Evolutionary conservation across 1,140 invertebrate genomes (phyloP).

Genomic region (Drosophila miranda): DNA sequence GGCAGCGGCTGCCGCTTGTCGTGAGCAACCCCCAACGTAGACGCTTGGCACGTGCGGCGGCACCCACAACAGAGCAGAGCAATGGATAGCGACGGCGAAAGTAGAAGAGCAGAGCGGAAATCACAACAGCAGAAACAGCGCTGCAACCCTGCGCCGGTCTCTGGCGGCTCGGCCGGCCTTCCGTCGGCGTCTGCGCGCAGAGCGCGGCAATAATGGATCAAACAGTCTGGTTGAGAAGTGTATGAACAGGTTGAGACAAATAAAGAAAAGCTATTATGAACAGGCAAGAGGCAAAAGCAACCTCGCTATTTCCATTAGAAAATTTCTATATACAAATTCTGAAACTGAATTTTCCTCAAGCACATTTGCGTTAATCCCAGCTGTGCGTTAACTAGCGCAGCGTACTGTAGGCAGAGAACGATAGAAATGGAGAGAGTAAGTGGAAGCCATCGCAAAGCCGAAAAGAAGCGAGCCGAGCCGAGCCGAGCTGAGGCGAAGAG

Average conservation of each 20-base stretch:
- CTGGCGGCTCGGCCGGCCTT: slow-evolving; percentile 52
- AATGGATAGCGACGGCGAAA: no score
- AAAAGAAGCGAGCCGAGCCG: no score
- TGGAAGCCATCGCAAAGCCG: not conserved
- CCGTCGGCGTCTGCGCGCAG: slow-evolving; percentile 54
- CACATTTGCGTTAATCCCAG: not conserved
- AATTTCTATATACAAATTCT: no score
- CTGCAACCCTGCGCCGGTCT: slow-evolving; percentile 30
- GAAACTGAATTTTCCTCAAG: no score
- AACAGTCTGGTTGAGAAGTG: slow-evolving; percentile 38
- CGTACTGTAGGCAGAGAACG: slow-evolving; percentile 24
- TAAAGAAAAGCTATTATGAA: no score
- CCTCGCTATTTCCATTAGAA: no score
- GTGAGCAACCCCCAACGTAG: slow-evolving; percentile 28
- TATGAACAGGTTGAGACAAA: slow-evolving; percentile 1
- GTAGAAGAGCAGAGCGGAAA: no score
- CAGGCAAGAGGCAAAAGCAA: no score
- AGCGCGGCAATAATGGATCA: slow-evolving; percentile 13
- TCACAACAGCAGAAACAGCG: slow-evolving; percentile 22
- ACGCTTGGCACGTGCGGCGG: slow-evolving; percentile 43
- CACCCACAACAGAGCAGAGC: slow-evolving; percentile 39
- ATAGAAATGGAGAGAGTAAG: slow-evolving; percentile 2
- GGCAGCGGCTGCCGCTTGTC: not conserved
- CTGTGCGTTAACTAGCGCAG: slow-evolving; percentile 11
- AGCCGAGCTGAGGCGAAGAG: no score